Evolutionary conservation across 2,888 invertebrate genomes (phyloP).

Genomic region (Ophioninae sp.): DNA sequence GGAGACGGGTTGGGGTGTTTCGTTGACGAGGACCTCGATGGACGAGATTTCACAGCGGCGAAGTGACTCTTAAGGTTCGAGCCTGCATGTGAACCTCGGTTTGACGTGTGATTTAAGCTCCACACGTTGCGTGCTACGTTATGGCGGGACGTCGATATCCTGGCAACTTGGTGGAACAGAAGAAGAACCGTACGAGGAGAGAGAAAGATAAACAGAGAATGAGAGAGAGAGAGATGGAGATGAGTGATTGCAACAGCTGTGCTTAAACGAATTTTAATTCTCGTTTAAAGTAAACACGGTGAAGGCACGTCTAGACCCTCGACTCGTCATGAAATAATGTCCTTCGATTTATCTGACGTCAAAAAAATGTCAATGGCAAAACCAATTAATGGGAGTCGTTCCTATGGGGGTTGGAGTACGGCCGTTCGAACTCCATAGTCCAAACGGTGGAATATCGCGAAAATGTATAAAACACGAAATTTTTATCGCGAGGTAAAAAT

Average conservation of each 20-base stretch:
- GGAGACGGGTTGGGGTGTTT: constrained; percentile 5
- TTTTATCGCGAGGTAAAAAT: no score
- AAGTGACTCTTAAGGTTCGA: constrained; percentile 24
- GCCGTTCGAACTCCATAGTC: neutral
- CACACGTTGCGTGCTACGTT: constrained; percentile 44
- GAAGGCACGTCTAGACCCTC: constrained; percentile 23
- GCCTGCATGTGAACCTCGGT: constrained; percentile 52
- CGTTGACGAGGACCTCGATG: constrained; percentile 39
- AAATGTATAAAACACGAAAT: neutral
- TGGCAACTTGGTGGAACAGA: constrained; percentile 15
- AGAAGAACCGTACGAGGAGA: neutral
- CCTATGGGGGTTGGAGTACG: neutral
- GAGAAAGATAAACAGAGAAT: neutral
- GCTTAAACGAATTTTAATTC: constrained; percentile 58
- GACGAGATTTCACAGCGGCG: constrained; percentile 38
- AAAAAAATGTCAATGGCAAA: constrained; percentile 12
- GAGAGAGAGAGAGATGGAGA: neutral
- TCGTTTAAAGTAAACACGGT: constrained; percentile 53
- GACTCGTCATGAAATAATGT: constrained; percentile 18
- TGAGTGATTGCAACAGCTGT: constrained; percentile 53
- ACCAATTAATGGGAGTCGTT: neutral
- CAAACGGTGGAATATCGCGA: neutral
- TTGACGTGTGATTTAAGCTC: constrained; percentile 61
- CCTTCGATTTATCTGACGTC: constrained; percentile 23
- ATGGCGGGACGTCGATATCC: constrained; percentile 35